Evolutionary conservation across 2,113 vertebrate species (phyloP), one percentile per base, ranked within the genome.

Genomic region (Psophia crepitans): DNA sequence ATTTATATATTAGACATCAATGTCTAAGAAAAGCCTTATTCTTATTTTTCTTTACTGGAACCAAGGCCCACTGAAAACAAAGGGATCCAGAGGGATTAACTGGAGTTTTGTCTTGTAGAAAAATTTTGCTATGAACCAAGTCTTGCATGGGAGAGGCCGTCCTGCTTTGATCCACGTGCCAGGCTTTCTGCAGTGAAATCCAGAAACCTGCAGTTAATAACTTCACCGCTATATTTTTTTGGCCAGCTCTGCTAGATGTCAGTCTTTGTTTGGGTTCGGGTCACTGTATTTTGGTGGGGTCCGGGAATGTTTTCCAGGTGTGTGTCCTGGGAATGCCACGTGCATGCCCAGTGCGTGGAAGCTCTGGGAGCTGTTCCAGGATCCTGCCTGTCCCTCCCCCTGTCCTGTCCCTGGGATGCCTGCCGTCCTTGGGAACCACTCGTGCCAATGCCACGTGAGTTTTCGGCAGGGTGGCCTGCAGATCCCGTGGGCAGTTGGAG

Each of bases 371-470:
- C 6, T 76, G n/a, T 18, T 74, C 23, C 2, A 13, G 58, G 39
- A 74, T 16, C 58, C n/a, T 16, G 33, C 35, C 26, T 5, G 14
- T 46, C 46, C 43, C 43, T 51, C 20, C 53, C 33, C 15, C 23
- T 32, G 57, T 11, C 1, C 24, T 21, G 12, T 28, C 13, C 33
- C 1, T 1, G 4, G 28, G 23, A 53, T 33, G 21, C 58, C 60
- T 26, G 33, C 37, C 33, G 51, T 23, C 48, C 43, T 19, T 54
- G 27, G 53, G 68, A 60, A 4, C 20, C 32, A 49, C 17, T 24
- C 1, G 0, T 41, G 53, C 19, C 48, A 7, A 9, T 7, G 56
- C 53, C 3, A 0, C 32, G 44, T 0, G 3, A 43, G 68, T 8
- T 85, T 91, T 82, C 3, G 3, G 56, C 30, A 49, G 48, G 37